Conservation (phyloP, 2,888 invertebrate species). For the Phlogophora meticulosa region DNA sequence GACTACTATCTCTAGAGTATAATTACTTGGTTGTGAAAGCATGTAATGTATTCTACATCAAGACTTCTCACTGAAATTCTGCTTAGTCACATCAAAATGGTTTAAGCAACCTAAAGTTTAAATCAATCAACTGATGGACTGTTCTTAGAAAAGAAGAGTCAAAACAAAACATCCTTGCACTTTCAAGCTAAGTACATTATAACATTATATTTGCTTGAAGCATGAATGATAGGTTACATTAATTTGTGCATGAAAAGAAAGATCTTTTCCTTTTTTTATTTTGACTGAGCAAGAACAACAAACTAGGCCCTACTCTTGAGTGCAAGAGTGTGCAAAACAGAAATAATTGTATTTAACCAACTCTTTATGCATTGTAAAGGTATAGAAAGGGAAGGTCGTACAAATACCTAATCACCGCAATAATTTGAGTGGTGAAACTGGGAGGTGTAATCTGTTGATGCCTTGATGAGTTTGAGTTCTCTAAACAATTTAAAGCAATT, state of each 20-base stretch:
- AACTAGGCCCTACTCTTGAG: no score
- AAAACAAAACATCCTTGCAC: slow-evolving; percentile 1
- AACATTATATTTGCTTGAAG: background rate
- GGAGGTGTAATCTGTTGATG: no score
- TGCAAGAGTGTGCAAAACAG: background rate
- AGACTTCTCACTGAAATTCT: slow-evolving; percentile 14
- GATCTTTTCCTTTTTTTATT: no score
- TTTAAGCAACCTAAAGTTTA: background rate
- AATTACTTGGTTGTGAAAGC: slow-evolving; percentile 4
- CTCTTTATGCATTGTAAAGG: no score
- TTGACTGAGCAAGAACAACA: no score
- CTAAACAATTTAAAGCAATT: no score
- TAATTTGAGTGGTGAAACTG: no score
- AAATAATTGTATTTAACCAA: background rate
- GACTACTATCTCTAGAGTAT: background rate
- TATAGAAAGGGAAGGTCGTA: no score
- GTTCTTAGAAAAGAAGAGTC: background rate
- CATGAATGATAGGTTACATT: no score
- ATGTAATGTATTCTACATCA: background rate
- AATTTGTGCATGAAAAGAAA: no score
- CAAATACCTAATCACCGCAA: no score
- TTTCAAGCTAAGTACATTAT: background rate
- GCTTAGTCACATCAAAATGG: slow-evolving; percentile 15
- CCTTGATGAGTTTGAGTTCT: no score
- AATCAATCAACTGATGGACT: background rate